Evolutionary conservation across 1,140 invertebrate species (phyloP).

Genomic region (Paralvinella palmiformis): DNA sequence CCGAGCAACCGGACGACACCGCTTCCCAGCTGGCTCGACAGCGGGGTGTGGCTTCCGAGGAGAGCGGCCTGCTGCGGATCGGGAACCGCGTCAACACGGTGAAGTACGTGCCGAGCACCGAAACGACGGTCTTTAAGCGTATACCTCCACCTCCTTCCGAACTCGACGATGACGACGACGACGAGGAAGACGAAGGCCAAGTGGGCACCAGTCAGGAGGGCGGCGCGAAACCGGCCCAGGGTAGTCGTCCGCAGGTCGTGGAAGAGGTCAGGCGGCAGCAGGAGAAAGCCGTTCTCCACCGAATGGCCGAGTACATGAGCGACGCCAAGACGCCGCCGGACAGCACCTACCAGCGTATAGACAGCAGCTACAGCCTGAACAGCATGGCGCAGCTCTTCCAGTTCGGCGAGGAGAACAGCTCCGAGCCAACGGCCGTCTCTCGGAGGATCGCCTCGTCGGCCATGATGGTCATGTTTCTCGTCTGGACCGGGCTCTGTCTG

Average conservation of each 20-base stretch:
- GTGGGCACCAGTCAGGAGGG: neutral
- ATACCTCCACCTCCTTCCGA: constrained; percentile 3
- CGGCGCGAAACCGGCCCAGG: no score
- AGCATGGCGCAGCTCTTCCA: constrained; percentile 8
- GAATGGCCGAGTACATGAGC: neutral
- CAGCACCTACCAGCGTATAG: constrained; percentile 14
- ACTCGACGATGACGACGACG: neutral
- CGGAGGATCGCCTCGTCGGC: neutral
- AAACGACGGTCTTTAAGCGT: neutral
- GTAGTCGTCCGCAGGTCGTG: neutral
- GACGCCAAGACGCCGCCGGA: neutral
- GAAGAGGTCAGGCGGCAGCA: neutral
- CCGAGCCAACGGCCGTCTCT: neutral
- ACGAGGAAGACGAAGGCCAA: neutral
- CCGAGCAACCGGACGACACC: no score
- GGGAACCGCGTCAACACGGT: constrained; percentile 3
- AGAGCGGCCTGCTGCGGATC: neutral
- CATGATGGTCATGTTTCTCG: neutral
- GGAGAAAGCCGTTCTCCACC: neutral
- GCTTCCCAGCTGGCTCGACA: neutral
- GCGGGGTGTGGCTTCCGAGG: neutral
- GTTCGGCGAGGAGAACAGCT: neutral
- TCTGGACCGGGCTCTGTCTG: constrained; percentile 11
- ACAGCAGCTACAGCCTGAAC: constrained; percentile 12
- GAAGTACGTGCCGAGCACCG: constrained; percentile 10